phyloP scores from a whole-genome alignment of 1,140 invertebrate species.

The Bombus superbus region DNA sequence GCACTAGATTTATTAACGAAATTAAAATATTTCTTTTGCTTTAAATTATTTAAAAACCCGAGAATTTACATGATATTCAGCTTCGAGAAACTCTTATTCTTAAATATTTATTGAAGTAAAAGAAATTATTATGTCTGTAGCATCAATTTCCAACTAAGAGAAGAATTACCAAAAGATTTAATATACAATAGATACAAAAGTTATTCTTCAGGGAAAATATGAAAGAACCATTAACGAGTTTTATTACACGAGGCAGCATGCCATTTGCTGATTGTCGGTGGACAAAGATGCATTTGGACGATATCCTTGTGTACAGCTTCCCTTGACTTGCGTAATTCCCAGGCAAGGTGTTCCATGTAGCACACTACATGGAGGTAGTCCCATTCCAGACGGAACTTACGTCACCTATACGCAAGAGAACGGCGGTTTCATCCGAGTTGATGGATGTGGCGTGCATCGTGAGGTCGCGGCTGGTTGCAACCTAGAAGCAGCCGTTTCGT shows the following conservation, averaged over 20 bases:
- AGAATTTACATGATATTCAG: too few species aligned
- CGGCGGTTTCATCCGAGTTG: conserved; percentile 66
- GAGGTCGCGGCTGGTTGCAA: conserved; percentile 61
- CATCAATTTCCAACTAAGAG: too few species aligned
- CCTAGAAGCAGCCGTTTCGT: conserved; percentile 41
- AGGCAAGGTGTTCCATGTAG: conserved; percentile 48
- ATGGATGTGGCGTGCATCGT: conserved; percentile 66
- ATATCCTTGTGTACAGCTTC: conserved; percentile 50
- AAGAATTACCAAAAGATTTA: too few species aligned
- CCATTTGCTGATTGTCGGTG: conserved; percentile 33
- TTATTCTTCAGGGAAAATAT: background rate
- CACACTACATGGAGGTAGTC: conserved; percentile 8
- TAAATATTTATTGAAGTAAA: too few species aligned
- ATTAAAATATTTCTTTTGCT: background rate
- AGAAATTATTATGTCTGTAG: too few species aligned
- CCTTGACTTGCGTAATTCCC: conserved; percentile 60
- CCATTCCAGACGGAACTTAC: conserved; percentile 44
- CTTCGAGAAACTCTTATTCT: too few species aligned
- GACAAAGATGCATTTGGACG: conserved; percentile 16
- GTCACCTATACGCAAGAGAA: conserved; percentile 63
- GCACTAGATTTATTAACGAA: background rate
- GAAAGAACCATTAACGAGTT: background rate
- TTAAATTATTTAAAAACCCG: too few species aligned
- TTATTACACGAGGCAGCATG: background rate
- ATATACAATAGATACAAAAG: too few species aligned